Percentiles rank a stretch among this genome's conserved stretches.
These are phyloP conservation scores for Rousettus madagascariensis DNA, from an alignment of 2,797 vertebrate species.

Conservation along the genomic window DNA sequence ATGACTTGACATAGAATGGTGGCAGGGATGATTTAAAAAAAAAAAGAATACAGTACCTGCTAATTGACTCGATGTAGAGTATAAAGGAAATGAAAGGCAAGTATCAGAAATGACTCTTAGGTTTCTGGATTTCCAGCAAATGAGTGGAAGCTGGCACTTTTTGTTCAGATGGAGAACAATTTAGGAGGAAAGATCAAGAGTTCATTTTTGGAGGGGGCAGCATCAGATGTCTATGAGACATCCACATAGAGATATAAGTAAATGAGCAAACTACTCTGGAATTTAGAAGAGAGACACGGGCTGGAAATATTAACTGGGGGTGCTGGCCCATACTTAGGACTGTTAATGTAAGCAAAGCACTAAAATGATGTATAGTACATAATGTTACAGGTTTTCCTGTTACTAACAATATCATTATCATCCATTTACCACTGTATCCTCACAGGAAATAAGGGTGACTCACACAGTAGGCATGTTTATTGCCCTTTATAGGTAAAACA, in stretches of 20 bases:
- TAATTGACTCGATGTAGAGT: not conserved
- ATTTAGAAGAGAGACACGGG: not conserved
- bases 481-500: not conserved
- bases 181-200: constrained; percentile 16
- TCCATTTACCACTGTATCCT: not conserved
- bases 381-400: not conserved
- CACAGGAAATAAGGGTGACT: not conserved
- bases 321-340: not conserved
- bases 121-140: not conserved
- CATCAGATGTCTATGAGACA: not conserved
- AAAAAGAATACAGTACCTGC: not conserved
- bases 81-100: not conserved
- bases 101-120: not conserved
- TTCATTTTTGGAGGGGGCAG: not conserved
- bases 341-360: not conserved
- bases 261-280: not conserved
- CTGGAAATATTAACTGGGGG: not conserved
- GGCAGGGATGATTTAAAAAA: not conserved
- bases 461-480: not conserved
- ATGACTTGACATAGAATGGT: not conserved
- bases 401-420: not conserved
- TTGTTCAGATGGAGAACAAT: not conserved
- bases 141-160: not conserved
- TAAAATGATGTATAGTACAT: not conserved
- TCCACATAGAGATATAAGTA: not conserved